A percentile compares a stretch with the other conserved stretches of the same genome.
phyloP scores from a whole-genome alignment of 2,797 vertebrate genomes.

The Falco berigora region DNA sequence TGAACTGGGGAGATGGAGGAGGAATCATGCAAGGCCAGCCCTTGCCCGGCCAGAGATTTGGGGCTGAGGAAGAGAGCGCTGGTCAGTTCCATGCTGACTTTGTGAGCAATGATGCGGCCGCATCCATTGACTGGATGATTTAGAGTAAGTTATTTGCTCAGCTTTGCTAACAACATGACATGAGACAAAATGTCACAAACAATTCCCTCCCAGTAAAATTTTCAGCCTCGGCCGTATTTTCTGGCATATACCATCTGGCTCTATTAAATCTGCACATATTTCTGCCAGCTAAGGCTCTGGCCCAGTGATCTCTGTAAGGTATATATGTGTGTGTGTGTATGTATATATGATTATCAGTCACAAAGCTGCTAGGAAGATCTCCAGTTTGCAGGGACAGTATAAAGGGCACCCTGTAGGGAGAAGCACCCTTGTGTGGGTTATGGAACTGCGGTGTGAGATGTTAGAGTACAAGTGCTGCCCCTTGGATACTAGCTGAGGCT shows the following conservation, averaged over 20 bases:
- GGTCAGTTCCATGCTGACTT: neutral
- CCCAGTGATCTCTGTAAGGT: neutral
- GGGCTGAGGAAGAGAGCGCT: neutral
- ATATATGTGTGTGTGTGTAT: too few species aligned
- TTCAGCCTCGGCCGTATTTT: neutral
- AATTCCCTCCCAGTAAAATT: neutral
- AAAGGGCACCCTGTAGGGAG: neutral
- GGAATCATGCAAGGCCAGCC: neutral
- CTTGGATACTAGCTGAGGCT: neutral
- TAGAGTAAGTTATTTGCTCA: neutral
- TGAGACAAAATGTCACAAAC: neutral
- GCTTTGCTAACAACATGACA: neutral
- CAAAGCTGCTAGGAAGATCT: neutral
- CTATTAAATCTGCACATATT: neutral
- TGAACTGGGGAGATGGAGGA: fast-evolving
- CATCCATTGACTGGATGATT: neutral
- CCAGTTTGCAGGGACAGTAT: neutral
- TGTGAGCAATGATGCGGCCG: neutral
- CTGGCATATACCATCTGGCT: neutral
- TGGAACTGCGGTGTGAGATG: neutral
- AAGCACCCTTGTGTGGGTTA: neutral
- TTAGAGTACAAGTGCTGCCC: neutral
- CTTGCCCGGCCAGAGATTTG: neutral
- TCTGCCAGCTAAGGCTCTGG: neutral
- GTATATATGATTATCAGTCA: neutral